Percentiles rank a stretch among this genome's conserved stretches.
Evolutionary conservation across 1,140 invertebrate genomes (phyloP).

Genomic region (Pantala flavescens): DNA sequence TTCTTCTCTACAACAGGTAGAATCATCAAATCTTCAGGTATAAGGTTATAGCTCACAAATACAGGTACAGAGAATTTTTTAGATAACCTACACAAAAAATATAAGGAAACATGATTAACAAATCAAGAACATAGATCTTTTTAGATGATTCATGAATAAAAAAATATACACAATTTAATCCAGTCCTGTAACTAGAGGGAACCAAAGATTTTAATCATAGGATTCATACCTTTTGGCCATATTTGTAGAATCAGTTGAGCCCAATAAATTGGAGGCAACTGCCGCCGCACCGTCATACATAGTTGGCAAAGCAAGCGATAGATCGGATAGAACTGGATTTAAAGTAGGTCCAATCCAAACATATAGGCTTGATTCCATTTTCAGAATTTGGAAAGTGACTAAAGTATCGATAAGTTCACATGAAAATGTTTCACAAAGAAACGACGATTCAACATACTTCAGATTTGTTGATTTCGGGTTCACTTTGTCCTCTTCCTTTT

Average conservation of each 20-base stretch:
- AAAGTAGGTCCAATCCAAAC: constrained; percentile 19
- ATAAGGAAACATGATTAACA: constrained; percentile 10
- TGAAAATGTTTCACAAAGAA: not conserved
- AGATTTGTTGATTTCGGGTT: too few species aligned
- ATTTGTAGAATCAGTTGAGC: not conserved
- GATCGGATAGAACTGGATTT: constrained; percentile 18
- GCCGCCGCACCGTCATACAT: constrained; percentile 14
- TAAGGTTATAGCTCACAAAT: constrained; percentile 21
- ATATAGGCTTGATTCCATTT: constrained; percentile 17
- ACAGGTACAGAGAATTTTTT: constrained; percentile 20
- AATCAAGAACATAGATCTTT: not conserved
- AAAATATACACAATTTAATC: too few species aligned
- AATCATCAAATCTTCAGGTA: constrained; percentile 15
- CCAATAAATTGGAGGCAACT: constrained; percentile 14
- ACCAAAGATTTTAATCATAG: not conserved
- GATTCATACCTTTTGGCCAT: not conserved
- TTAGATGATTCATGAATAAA: too few species aligned
- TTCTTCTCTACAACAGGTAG: constrained; percentile 18
- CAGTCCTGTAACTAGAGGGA: not conserved
- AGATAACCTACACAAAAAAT: constrained; percentile 15
- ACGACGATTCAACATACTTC: not conserved
- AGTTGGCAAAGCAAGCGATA: constrained; percentile 19
- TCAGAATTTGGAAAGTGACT: constrained; percentile 19
- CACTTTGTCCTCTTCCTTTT: not conserved
- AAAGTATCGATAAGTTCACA: not conserved